These are phyloP conservation scores for Paraescarpia echinospica DNA, from an alignment of 1,140 invertebrate genomes.

Conservation along the genomic window DNA sequence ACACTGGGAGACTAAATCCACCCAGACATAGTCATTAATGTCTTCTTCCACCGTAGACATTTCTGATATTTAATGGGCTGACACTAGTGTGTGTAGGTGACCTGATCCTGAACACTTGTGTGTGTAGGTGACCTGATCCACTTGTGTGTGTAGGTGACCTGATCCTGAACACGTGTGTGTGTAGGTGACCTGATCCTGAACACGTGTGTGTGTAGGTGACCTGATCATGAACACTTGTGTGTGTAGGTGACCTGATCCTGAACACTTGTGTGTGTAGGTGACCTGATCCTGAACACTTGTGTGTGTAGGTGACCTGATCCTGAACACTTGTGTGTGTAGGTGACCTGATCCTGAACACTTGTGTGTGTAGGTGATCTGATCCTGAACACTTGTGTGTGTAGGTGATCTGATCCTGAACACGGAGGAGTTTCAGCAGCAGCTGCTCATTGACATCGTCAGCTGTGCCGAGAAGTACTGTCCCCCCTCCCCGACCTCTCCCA, in stretches of 20 bases:
- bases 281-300: too few relatives aligned
- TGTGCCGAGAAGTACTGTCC: slow-evolving; percentile 41
- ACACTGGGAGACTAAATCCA: too few relatives aligned
- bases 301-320: too few relatives aligned
- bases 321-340: too few relatives aligned
- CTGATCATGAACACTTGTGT: neutral
- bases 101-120: slow-evolving; percentile 60
- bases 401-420: slow-evolving; percentile 64
- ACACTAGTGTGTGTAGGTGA: slow-evolving; percentile 33
- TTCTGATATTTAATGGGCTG: too few relatives aligned
- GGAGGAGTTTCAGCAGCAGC: slow-evolving; percentile 55
- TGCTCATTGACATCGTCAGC: slow-evolving; percentile 46
- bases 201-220: neutral
- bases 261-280: too few relatives aligned
- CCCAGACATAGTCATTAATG: too few relatives aligned
- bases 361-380: neutral
- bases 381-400: neutral
- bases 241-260: too few relatives aligned
- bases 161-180: neutral
- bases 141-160: neutral
- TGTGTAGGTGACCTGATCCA: neutral
- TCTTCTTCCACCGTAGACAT: too few relatives aligned
- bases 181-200: neutral
- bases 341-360: too few relatives aligned
- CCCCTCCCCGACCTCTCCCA: slow-evolving; percentile 9